Conservation (phyloP, 2,797 vertebrate species). For the Chelonia mydas region DNA sequence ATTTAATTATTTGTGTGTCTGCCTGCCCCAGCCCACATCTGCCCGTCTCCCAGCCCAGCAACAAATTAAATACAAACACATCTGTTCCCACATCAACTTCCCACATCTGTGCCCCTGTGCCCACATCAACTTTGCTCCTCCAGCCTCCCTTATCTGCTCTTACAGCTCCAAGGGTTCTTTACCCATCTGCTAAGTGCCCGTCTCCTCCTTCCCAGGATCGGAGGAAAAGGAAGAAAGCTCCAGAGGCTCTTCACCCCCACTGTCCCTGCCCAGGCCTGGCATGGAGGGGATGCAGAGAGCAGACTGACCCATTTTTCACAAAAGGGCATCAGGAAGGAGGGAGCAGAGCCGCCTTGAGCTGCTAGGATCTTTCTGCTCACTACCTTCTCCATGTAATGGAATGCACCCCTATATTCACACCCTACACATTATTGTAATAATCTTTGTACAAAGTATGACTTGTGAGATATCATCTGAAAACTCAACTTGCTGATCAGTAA, state of each 20-base stretch:
- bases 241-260: background rate
- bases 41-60: background rate
- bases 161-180: background rate
- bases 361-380: background rate
- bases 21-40: background rate
- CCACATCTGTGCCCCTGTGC: too few species aligned
- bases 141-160: background rate
- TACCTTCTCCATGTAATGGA: background rate
- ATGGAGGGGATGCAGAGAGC: background rate
- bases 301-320: background rate
- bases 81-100: background rate
- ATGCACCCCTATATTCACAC: background rate
- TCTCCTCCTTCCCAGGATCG: background rate
- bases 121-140: background rate
- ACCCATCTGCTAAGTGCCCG: background rate
- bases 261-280: background rate
- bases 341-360: background rate
- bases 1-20: background rate
- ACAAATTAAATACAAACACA: background rate
- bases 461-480: background rate
- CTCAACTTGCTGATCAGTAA: background rate
- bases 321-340: background rate
- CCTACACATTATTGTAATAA: background rate
- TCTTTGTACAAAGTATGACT: background rate
- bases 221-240: background rate